Base-by-base conservation (phyloP, 53 echinoderm and acorn worm species). In the Holothuria scabra region DNA sequence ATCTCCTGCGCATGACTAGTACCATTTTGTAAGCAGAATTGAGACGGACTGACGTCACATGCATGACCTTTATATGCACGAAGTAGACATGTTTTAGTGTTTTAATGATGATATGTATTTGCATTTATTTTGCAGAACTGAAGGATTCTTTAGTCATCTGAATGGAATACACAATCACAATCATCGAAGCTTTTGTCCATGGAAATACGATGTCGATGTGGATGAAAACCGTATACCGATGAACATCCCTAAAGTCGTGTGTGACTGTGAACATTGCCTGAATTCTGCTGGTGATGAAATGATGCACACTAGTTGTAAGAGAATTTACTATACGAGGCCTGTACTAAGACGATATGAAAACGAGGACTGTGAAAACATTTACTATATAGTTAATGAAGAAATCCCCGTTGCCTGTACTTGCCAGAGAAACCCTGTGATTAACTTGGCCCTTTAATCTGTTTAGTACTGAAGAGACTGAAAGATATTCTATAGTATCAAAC, bases 361-460 rank as follows among this genome's bases (percentile, higher is more conserved):
- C 48, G 22, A 21, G 26, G 76, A 30, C 28, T 76, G 76, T 56
- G 12, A 56, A 30, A 55, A 56, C 20, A 76, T 23, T 12, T 76
- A 76, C 48, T 76, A 52, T 14, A 52, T 56, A 16, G 26, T 29
- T 8, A 28, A 25, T 56, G 28, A 55, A 23, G 16, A 44, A 20
- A 57, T 76, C 28, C 76, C 76, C 5, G 76, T 76, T 13, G 76
- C 76, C 10, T 76, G 76, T 30, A 19, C 30, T 11, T 76, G 76
- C 57, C 76, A 23, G 9, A 55, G 76, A 49, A 76, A 76, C 19
- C 57, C 16, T 23, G 48, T 48, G 48, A 48, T 48, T 48, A 8
- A 48, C 4, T 10, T 48, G 14, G 12, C 11, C 48, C 12, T 48
- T 10, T n/a, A n/a, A n/a, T n/a, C n/a, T n/a, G n/a, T n/a, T n/a